These are phyloP conservation scores for Corydoras maculifer DNA, from an alignment of 2,113 vertebrate species.

Conservation along the genomic window DNA sequence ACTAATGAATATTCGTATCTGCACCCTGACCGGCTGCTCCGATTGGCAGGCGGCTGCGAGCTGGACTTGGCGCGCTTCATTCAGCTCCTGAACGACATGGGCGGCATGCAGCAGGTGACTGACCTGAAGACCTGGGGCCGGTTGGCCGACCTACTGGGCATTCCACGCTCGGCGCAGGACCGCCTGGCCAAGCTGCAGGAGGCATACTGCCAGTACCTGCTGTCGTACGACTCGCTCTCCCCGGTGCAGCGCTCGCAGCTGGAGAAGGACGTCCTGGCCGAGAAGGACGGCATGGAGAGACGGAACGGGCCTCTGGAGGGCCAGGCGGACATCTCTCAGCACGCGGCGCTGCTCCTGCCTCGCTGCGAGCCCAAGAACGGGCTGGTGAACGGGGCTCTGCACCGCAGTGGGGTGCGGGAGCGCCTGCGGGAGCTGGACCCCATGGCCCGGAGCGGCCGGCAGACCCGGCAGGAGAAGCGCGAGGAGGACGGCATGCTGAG, in stretches of 20 bases:
- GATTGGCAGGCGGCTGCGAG: conserved; percentile 72
- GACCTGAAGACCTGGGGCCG: conserved; percentile 89
- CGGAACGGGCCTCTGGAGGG: conserved; percentile 79
- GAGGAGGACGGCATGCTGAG: conserved; percentile 72
- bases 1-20: not conserved
- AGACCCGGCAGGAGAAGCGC: conserved; percentile 71
- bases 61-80: conserved; percentile 84
- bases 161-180: conserved; percentile 84
- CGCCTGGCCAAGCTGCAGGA: conserved; percentile 85
- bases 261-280: conserved; percentile 80
- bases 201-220: conserved; percentile 87
- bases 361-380: conserved; percentile 78
- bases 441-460: conserved; percentile 69
- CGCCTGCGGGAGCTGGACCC: conserved; percentile 73
- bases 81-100: conserved; percentile 86
- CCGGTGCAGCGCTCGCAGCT: conserved; percentile 75
- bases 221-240: conserved; percentile 81
- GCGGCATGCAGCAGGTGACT: conserved; percentile 88
- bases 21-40: conserved; percentile 13
- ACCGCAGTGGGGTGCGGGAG: conserved; percentile 74
- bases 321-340: conserved; percentile 73
- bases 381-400: conserved; percentile 76
- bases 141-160: conserved; percentile 81
- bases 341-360: conserved; percentile 75
- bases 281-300: conserved; percentile 80